Evolutionary conservation across 92 coral and sea anemone species (phyloP).

Genomic region (Heliopora coerulea): DNA sequence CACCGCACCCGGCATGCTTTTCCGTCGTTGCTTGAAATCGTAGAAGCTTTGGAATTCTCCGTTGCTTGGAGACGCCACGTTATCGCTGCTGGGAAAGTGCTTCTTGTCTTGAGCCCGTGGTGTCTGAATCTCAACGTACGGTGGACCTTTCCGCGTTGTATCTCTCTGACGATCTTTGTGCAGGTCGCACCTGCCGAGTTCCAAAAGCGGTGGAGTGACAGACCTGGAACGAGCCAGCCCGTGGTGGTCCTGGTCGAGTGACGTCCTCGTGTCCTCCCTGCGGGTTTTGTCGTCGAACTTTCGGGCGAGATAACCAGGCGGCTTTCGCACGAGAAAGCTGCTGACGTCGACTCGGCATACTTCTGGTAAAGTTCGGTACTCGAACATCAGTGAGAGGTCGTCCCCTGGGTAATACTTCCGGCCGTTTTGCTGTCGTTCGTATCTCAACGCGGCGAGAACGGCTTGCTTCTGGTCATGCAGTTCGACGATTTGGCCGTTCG

Average conservation of each 20-base stretch:
- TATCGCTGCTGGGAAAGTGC: constrained; percentile 24
- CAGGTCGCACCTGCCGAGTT: background rate
- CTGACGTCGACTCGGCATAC: constrained; percentile 75
- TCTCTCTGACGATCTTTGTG: background rate
- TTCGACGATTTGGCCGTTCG: constrained; percentile 83
- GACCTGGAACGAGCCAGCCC: constrained; percentile 11
- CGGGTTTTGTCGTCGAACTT: constrained; percentile 27
- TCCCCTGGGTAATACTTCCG: constrained; percentile 71
- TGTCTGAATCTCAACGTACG: constrained; percentile 11
- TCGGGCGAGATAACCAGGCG: constrained; percentile 2
- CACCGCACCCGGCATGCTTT: constrained; percentile 44
- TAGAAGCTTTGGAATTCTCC: constrained; percentile 28
- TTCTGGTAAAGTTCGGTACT: constrained; percentile 79
- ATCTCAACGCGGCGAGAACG: constrained; percentile 76
- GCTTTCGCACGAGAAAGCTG: constrained; percentile 33
- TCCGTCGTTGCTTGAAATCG: constrained; percentile 17
- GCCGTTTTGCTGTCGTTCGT: constrained; percentile 88
- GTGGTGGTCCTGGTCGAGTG: background rate
- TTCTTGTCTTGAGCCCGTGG: background rate
- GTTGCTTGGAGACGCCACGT: constrained; percentile 10
- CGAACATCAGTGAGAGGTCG: constrained; percentile 75
- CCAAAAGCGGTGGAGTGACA: background rate
- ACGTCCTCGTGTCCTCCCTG: background rate
- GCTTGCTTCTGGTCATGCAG: constrained; percentile 87
- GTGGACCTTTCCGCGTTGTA: constrained; percentile 4